phyloP scores from a whole-genome alignment of 2,113 vertebrate species.

The Triplophysa tibetana region DNA sequence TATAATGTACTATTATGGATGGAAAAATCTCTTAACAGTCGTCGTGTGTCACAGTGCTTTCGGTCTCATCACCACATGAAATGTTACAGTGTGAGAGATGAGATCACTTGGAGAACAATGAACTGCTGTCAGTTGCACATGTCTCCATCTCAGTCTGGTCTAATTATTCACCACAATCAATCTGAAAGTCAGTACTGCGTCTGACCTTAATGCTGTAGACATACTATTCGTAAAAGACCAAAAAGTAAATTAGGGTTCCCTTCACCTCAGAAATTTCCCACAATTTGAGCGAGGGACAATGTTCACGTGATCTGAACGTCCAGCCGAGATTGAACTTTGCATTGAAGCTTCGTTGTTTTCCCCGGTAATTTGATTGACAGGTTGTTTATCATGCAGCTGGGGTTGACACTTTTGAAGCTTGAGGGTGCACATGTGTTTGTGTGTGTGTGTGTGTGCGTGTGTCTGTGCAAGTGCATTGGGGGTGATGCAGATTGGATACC shows the following conservation, averaged over 20 bases:
- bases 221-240: conserved; percentile 14
- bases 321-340: conserved; percentile 59
- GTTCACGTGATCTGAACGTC: conserved; percentile 43
- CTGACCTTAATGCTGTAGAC: conserved; percentile 29
- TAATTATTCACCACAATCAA: conserved; percentile 8
- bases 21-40: neutral
- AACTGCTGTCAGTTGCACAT: conserved; percentile 10
- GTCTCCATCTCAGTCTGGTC: conserved; percentile 32
- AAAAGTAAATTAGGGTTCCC: conserved; percentile 24
- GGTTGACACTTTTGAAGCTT: conserved; percentile 62
- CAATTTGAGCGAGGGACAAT: conserved; percentile 39
- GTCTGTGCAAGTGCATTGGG: neutral
- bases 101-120: conserved; percentile 9
- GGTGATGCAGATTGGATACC: conserved; percentile 28
- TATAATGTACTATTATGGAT: neutral
- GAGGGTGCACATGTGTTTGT: conserved; percentile 60
- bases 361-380: conserved; percentile 68
- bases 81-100: neutral
- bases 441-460: conserved; percentile 14
- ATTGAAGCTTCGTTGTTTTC: conserved; percentile 59
- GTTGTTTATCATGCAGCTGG: conserved; percentile 70
- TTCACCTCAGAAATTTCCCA: conserved; percentile 22
- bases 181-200: conserved; percentile 29
- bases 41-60: neutral
- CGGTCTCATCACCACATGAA: neutral